Evolutionary conservation across 2,797 vertebrate species (phyloP), one percentile per base, ranked within the genome.

Genomic region (Lepilemur ruficaudatus): DNA sequence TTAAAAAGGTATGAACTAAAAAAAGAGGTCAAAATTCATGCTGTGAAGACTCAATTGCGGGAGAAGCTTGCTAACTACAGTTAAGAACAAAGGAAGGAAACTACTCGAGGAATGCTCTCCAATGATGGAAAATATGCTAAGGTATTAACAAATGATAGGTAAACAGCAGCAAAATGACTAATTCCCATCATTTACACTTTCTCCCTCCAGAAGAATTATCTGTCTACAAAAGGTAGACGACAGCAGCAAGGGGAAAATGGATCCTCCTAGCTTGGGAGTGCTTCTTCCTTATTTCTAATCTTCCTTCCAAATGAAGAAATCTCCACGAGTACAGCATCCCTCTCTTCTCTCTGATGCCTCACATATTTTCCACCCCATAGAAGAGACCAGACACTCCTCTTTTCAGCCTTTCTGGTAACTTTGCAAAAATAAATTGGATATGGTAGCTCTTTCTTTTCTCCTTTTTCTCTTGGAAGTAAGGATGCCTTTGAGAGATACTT

Each of bases 61-160:
- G 43, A 94, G 52, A 81, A 76, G 43, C 32, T 76, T 91, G n/a
- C 48, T 57, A 73, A 95, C 65, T 65, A 48, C 6, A 46, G n/a
- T 73, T 83, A 80, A 91, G 50, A 83, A 70, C 35, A 70, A 76
- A 85, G 46, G n/a, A 86, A 82, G 59, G 79, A 93, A 96, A 80
- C 25, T 10, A 63, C 38, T 1, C 0, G 43, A 87, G 7, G n/a
- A 59, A 55, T 67, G 41, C 8, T 87, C 59, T 30, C 72, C 65
- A 67, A 8, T 32, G 46, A 63, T 80, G 79, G 72, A 52, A 92
- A 92, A 65, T 43, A 69, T 20, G 52, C 52, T 41, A 30, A 92
- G 79, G 28, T 46, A 88, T 61, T 94, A 69, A 80, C 57, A 80
- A 28, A 61, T 75, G 43, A 75, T 32, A 50, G 61, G 52, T 86